Conservation (phyloP, 2,113 vertebrate genomes). For the Toxostoma redivivum region DNA sequence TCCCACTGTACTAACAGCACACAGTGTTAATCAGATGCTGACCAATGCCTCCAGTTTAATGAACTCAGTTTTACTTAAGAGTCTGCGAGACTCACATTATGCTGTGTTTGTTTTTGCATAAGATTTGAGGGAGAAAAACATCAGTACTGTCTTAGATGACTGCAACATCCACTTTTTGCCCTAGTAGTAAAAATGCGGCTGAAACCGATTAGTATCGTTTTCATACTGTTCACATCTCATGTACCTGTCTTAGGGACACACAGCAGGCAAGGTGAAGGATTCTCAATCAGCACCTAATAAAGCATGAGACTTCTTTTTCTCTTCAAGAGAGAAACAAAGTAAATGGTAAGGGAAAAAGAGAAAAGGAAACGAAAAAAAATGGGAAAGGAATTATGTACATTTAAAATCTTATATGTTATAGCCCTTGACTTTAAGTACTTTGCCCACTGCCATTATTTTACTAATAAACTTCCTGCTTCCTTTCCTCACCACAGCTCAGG, state of each 20-base stretch:
- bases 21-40: background rate
- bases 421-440: background rate
- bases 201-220: conserved; percentile 6
- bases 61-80: background rate
- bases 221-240: background rate
- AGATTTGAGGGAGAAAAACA: background rate
- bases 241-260: background rate
- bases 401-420: background rate
- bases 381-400: background rate
- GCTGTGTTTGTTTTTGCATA: background rate
- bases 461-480: conserved; percentile 3
- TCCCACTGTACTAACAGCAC: background rate
- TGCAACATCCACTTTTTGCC: background rate
- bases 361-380: background rate
- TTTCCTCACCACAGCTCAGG: background rate
- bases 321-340: conserved; percentile 22
- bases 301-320: background rate
- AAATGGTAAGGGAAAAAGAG: background rate
- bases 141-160: background rate
- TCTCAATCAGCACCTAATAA: background rate
- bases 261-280: background rate
- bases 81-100: background rate
- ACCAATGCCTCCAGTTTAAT: background rate
- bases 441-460: background rate
- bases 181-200: background rate